Evolutionary conservation across 2,888 invertebrate genomes (phyloP).

Genomic region (Ophion ellenae): DNA sequence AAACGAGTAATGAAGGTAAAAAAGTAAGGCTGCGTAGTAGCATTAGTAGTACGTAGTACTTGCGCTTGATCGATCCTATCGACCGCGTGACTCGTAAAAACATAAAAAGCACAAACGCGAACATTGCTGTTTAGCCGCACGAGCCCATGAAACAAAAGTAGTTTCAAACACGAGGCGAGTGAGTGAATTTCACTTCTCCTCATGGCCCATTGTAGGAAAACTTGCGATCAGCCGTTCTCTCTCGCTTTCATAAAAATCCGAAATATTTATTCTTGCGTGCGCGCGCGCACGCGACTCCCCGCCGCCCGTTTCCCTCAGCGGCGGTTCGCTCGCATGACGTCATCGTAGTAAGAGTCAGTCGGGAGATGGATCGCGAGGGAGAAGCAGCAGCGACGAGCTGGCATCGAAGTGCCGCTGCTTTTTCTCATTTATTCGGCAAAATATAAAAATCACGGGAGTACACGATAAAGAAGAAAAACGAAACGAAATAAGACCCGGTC

Average conservation of each 20-base stretch:
- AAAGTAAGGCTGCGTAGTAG: not conserved
- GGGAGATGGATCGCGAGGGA: conserved; percentile 62
- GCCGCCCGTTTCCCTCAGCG: not conserved
- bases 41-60: conserved; percentile 16
- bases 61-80: conserved; percentile 65
- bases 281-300: conserved; percentile 28
- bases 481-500: not conserved
- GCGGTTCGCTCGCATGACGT: conserved; percentile 56
- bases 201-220: conserved; percentile 25
- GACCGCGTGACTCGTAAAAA: conserved; percentile 36
- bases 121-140: not conserved
- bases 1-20: not conserved
- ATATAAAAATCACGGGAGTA: not conserved
- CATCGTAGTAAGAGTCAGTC: conserved; percentile 58
- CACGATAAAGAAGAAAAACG: not conserved
- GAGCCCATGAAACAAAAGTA: not conserved
- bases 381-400: conserved; percentile 55
- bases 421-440: conserved; percentile 45
- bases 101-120: not conserved
- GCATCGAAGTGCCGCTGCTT: conserved; percentile 52
- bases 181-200: conserved; percentile 26
- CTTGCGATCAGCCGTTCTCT: conserved; percentile 5
- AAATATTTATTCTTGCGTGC: conserved; percentile 48
- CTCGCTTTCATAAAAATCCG: conserved; percentile 41
- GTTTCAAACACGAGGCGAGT: conserved; percentile 4